Conservation (phyloP, 2,888 invertebrate genomes). For the Dusona sp. region DNA sequence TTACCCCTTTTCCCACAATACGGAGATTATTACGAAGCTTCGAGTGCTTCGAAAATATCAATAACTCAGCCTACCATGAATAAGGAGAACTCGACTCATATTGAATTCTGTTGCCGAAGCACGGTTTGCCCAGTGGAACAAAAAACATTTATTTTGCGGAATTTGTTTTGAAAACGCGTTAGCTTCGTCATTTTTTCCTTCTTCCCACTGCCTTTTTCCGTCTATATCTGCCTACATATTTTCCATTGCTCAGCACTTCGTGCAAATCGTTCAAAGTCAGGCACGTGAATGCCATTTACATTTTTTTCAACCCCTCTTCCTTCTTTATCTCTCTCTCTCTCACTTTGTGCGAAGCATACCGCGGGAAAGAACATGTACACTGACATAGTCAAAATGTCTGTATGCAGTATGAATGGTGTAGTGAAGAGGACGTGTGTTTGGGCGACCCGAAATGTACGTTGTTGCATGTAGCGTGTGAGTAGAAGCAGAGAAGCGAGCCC, state of each 20-base stretch:
- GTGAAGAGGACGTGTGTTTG: slow-evolving; percentile 52
- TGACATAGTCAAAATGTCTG: slow-evolving; percentile 41
- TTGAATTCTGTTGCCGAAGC: slow-evolving; percentile 6
- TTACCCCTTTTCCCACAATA: slow-evolving; percentile 30
- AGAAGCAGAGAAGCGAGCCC: slow-evolving; percentile 69
- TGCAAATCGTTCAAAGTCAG: slow-evolving; percentile 67
- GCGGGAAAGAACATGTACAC: slow-evolving; percentile 27
- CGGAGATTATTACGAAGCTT: slow-evolving; percentile 43
- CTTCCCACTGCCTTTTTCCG: background rate
- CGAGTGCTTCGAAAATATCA: slow-evolving; percentile 61
- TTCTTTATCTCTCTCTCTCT: slow-evolving; percentile 40
- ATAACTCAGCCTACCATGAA: slow-evolving; percentile 16
- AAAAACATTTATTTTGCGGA: slow-evolving; percentile 35
- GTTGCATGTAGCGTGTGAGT: slow-evolving; percentile 35
- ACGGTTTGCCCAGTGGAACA: slow-evolving; percentile 7
- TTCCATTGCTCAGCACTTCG: slow-evolving; percentile 64
- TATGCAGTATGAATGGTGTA: slow-evolving; percentile 30
- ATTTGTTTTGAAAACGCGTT: slow-evolving; percentile 51
- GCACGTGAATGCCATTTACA: slow-evolving; percentile 64
- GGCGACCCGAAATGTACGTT: slow-evolving; percentile 55
- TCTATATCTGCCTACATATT: slow-evolving; percentile 54
- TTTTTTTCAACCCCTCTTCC: slow-evolving; percentile 34
- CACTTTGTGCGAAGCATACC: slow-evolving; percentile 27
- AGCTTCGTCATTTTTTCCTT: slow-evolving; percentile 43
- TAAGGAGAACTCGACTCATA: slow-evolving; percentile 3